Evolutionary conservation across 2,113 vertebrate genomes (phyloP), one percentile per base, ranked within the genome.

Genomic region (Microtus pennsylvanicus): DNA sequence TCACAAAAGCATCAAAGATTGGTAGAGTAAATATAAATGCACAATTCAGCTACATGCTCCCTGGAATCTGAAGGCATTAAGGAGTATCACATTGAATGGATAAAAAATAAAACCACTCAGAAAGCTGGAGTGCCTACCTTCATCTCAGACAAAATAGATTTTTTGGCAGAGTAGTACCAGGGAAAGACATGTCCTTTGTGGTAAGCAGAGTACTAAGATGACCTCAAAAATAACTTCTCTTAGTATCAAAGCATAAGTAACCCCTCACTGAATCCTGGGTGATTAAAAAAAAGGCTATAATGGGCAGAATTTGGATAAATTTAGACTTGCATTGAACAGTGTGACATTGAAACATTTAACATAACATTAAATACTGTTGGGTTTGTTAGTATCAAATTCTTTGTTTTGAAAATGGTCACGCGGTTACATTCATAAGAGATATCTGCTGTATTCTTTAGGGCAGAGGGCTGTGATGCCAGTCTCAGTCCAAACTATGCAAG

Each of bases 381-480:
- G 78, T 96, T 52, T 74, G 76, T 38, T 63, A 58, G 24, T 87
- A 81, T 69, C 58, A 93, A 69, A 90, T 81, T 76, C 67, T 61
- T 94, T 42, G 33, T 8, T 90, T 6, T 94, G 58, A 47, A 70
- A 87, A 67, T 69, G 26, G 33, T 86, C 13, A 61, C 77, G 21
- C 61, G 65, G 33, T 90, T 87, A 58, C 78, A 50, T 89, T 93
- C 38, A 55, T 81, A 75, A 87, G 24, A 75, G 65, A 80, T 75
- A 26, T 9, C 35, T 92, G 14, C 52, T 65, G 4, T 76, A 87
- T 65, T 81, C 50, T 80, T 75, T 42, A 42, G 61, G 26, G 33
- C 77, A 9, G 45, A 69, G 16, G 35, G 14, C 55, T 67, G 13
- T 80, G 55, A 86, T 61, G 28, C 69, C 81, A 90, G 55, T 38